Conservation (phyloP, 2,113 vertebrate species). For the Cricetomys ansorgei region DNA sequence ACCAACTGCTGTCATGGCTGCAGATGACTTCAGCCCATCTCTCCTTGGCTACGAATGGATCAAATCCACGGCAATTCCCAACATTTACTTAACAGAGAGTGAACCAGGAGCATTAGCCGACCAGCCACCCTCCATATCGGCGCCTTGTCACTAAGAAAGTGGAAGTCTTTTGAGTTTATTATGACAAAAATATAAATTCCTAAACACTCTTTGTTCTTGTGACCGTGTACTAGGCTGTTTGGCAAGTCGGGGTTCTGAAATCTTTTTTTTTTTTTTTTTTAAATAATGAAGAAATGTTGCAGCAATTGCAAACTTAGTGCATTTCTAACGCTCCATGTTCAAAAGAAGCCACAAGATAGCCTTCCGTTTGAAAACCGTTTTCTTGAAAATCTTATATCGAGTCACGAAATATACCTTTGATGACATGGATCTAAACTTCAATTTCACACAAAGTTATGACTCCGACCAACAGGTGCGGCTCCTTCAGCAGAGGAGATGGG, state of each 20-base stretch:
- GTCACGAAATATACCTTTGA: not conserved
- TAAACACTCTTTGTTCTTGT: not conserved
- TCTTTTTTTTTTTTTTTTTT: not conserved
- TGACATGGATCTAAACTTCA: constrained; percentile 19
- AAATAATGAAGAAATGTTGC: not conserved
- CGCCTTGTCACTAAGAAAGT: not conserved
- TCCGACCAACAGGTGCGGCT: not conserved
- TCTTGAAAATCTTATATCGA: not conserved
- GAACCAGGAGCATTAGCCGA: constrained; percentile 65
- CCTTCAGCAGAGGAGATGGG: not conserved
- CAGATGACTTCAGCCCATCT: constrained; percentile 39
- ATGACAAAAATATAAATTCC: not conserved
- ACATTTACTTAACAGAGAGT: constrained; percentile 68
- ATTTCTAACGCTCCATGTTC: not conserved
- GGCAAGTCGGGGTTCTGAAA: not conserved
- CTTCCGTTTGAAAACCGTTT: constrained; percentile 12
- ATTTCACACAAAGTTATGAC: not conserved
- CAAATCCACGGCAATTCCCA: constrained; percentile 69
- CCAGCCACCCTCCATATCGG: not conserved
- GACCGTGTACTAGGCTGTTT: not conserved
- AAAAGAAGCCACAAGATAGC: not conserved
- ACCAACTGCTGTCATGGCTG: not conserved
- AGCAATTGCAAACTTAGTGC: not conserved
- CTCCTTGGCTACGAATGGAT: constrained; percentile 71
- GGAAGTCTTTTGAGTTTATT: not conserved